Evolutionary conservation across 2,113 vertebrate species (phyloP).

Genomic region (Salvelinus alpinus): DNA sequence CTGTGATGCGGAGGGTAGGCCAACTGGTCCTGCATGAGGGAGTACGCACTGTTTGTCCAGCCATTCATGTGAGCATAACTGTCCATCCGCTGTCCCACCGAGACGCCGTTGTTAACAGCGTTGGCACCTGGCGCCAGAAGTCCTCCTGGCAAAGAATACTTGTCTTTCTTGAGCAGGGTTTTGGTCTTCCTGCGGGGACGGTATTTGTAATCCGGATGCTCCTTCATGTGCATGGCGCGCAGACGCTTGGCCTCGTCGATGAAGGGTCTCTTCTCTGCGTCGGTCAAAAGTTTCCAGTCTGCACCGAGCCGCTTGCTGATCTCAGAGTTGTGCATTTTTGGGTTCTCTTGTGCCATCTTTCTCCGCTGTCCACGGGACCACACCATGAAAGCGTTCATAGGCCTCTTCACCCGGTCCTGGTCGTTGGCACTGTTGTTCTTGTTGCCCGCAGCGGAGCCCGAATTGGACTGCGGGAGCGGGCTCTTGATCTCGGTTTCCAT

Average conservation of each 20-base stretch:
- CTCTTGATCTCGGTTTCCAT: conserved; percentile 93
- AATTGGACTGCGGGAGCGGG: conserved; percentile 80
- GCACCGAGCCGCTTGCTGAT: conserved; percentile 97
- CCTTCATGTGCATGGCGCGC: conserved; percentile 98
- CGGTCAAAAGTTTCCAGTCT: conserved; percentile 97
- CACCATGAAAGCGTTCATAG: conserved; percentile 99
- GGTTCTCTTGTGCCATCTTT: conserved; percentile 98
- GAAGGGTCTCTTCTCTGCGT: conserved; percentile 95
- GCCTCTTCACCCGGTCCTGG: conserved; percentile 93
- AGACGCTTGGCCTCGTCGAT: conserved; percentile 98
- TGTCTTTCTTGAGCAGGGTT: conserved; percentile 98
- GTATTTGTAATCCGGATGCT: conserved; percentile 99
- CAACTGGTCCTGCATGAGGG: conserved; percentile 95
- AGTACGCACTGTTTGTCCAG: conserved; percentile 97
- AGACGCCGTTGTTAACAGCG: conserved; percentile 84
- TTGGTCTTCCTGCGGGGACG: conserved; percentile 98
- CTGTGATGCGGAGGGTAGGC: conserved; percentile 91
- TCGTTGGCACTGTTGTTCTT: conserved; percentile 76
- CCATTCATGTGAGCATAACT: conserved; percentile 95
- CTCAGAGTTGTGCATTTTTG: conserved; percentile 99
- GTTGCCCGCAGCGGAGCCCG: conserved; percentile 74
- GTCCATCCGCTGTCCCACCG: conserved; percentile 93
- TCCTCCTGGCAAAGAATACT: conserved; percentile 90
- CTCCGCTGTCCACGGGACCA: conserved; percentile 95
- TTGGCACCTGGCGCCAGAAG: conserved; percentile 84